These are phyloP conservation scores for Oryzias melastigma DNA, from an alignment of 2,113 vertebrate species.

Conservation along the genomic window DNA sequence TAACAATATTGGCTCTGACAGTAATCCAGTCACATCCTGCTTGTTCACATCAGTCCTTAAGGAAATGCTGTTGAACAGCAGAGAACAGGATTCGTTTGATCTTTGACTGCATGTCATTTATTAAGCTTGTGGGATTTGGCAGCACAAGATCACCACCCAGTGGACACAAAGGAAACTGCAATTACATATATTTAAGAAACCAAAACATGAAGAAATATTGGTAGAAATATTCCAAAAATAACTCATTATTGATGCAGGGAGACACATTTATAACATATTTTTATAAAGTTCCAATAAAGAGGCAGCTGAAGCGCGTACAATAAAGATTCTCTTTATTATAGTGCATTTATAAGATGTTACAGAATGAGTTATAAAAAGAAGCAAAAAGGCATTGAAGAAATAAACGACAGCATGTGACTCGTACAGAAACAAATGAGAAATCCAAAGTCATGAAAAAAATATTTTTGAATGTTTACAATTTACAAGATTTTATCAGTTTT, in stretches of 20 bases:
- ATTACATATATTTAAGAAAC: too few species aligned
- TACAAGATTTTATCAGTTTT: constrained; percentile 19
- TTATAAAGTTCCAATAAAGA: not conserved
- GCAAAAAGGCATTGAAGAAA: constrained; percentile 51
- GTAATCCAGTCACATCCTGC: too few species aligned
- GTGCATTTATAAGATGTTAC: constrained; percentile 79
- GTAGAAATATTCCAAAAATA: too few species aligned
- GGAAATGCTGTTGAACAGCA: too few species aligned
- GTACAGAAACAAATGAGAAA: constrained; percentile 65
- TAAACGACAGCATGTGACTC: constrained; percentile 51
- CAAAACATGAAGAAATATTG: too few species aligned
- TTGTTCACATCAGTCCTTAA: too few species aligned
- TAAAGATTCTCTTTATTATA: constrained; percentile 81
- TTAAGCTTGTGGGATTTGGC: too few species aligned
- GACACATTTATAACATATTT: not conserved
- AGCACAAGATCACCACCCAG: too few species aligned
- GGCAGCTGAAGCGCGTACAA: constrained; percentile 39
- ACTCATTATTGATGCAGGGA: too few species aligned
- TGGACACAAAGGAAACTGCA: too few species aligned
- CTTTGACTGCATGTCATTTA: not conserved
- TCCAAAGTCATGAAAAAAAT: constrained; percentile 64
- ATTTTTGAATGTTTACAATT: constrained; percentile 47
- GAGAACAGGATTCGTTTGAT: not conserved
- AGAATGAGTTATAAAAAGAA: constrained; percentile 64
- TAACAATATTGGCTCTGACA: too few species aligned